Percentiles rank a stretch among this genome's conserved stretches.
Evolutionary conservation across 1,140 invertebrate species (phyloP).

Genomic region (Halesus radiatus): DNA sequence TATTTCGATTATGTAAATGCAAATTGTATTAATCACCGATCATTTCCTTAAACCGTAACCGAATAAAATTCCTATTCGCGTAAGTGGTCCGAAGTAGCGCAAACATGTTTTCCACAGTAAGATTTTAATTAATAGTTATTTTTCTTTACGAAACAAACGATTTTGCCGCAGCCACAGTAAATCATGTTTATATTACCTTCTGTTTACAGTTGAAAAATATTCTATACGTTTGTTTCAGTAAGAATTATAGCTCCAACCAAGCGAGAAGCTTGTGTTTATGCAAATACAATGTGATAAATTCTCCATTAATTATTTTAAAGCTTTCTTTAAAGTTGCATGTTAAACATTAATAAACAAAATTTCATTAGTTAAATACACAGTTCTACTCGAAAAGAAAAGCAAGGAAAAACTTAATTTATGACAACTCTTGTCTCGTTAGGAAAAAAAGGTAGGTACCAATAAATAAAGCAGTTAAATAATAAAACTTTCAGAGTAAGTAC

Average conservation of each 20-base stretch:
- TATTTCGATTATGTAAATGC: too few relatives aligned
- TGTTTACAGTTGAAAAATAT: conserved; percentile 26
- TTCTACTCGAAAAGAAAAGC: neutral
- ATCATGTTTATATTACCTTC: conserved; percentile 35
- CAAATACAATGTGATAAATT: conserved; percentile 26
- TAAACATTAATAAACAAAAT: conserved; percentile 26
- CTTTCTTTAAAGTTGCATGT: conserved; percentile 34
- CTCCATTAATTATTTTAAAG: conserved; percentile 25
- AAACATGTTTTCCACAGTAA: neutral
- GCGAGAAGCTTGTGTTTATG: conserved; percentile 33
- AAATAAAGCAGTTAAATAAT: too few relatives aligned
- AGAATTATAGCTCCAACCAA: conserved; percentile 23
- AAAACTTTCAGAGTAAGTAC: too few relatives aligned
- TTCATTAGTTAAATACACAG: neutral
- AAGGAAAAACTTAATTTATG: conserved; percentile 3
- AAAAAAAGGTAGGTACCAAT: neutral
- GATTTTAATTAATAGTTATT: conserved; percentile 24
- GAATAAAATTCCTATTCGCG: too few relatives aligned
- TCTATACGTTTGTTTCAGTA: conserved; percentile 13
- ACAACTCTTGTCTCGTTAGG: conserved; percentile 13
- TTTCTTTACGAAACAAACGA: conserved; percentile 12
- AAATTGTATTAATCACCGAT: too few relatives aligned
- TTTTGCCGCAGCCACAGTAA: conserved; percentile 13
- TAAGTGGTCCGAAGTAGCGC: neutral
- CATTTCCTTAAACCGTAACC: too few relatives aligned